phyloP scores from a whole-genome alignment of 2,797 vertebrate species.

The Salmo trutta region DNA sequence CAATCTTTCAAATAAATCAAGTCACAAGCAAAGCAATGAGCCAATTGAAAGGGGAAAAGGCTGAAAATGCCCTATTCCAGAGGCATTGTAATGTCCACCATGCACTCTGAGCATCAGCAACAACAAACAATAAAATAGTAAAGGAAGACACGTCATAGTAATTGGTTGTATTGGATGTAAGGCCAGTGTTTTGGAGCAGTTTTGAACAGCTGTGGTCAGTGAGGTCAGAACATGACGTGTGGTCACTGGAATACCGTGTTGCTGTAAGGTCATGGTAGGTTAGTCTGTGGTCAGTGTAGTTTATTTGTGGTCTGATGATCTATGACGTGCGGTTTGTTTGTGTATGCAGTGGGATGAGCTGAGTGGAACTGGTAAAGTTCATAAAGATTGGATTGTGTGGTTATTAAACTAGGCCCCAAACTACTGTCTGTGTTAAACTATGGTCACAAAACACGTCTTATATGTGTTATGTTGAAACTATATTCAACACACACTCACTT shows the following conservation, averaged over 20 bases:
- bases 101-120: constrained; percentile 47
- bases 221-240: constrained; percentile 13
- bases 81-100: constrained; percentile 69
- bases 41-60: constrained; percentile 61
- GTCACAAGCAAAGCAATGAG: constrained; percentile 61
- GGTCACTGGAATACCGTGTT: not conserved
- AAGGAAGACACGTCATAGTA: not conserved
- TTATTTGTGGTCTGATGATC: constrained; percentile 51
- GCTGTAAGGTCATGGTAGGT: constrained; percentile 40
- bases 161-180: not conserved
- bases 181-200: not conserved
- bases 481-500: no score
- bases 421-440: not conserved
- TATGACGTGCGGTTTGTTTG: constrained; percentile 39
- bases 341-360: constrained; percentile 20
- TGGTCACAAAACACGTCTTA: no score
- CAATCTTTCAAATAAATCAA: constrained; percentile 81
- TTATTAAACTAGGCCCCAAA: not conserved
- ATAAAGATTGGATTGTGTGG: not conserved
- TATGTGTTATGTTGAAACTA: no score
- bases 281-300: constrained; percentile 46
- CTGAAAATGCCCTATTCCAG: constrained; percentile 54
- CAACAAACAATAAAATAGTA: constrained; percentile 67
- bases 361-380: constrained; percentile 30
- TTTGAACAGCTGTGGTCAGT: constrained; percentile 1